A percentile compares a stretch with the other conserved stretches of the same genome.
Evolutionary conservation across 2,113 vertebrate species (phyloP).

Genomic region (Gavia stellata): DNA sequence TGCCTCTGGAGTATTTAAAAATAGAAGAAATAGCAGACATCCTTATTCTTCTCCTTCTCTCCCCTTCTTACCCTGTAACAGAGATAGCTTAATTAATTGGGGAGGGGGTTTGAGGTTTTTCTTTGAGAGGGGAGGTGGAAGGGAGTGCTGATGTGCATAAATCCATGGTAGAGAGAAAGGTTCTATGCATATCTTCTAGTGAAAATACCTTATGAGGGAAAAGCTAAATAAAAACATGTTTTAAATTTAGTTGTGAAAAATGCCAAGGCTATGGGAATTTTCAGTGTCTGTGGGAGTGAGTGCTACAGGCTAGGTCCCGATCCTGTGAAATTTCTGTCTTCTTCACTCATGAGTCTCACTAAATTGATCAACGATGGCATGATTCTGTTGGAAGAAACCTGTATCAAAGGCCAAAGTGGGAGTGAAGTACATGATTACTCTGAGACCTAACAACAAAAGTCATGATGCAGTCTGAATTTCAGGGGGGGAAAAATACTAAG

Average conservation of each 20-base stretch:
- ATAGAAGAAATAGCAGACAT: background rate
- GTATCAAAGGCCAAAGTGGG: background rate
- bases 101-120: background rate
- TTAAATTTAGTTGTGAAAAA: slow-evolving; percentile 16
- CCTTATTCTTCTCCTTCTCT: background rate
- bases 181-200: background rate
- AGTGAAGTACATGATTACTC: background rate
- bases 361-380: background rate
- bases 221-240: background rate
- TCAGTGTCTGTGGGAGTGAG: slow-evolving; percentile 17
- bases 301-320: background rate
- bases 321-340: slow-evolving; percentile 7
- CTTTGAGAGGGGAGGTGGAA: background rate
- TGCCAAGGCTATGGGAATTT: background rate
- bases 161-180: background rate
- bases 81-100: background rate
- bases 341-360: background rate
- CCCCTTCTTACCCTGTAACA: background rate
- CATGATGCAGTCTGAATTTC: background rate
- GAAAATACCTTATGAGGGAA: background rate
- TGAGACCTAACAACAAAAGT: background rate
- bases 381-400: background rate
- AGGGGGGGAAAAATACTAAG: background rate
- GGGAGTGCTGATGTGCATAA: background rate
- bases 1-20: background rate